Percentiles rank a stretch among this genome's conserved stretches.
phyloP scores from a whole-genome alignment of 2,113 vertebrate species.

The Odobenus rosmarus region DNA sequence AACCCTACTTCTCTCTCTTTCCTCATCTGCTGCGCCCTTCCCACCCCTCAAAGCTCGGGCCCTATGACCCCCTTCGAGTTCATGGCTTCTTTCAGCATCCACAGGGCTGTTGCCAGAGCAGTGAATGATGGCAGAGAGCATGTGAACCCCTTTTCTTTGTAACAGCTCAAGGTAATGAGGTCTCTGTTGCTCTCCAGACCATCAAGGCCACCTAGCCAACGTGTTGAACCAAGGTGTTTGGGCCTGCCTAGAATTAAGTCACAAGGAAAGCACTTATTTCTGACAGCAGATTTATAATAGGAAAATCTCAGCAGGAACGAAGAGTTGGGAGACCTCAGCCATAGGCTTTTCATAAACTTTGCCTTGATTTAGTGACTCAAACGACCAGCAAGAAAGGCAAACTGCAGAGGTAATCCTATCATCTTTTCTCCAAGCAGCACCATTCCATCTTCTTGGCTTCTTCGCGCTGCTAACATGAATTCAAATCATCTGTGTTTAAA shows the following conservation, averaged over 20 bases:
- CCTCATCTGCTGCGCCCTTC: too few relatives aligned
- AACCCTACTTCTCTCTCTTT: not conserved
- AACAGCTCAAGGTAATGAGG: constrained; percentile 83
- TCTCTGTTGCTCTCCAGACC: constrained; percentile 82
- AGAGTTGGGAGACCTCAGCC: constrained; percentile 87
- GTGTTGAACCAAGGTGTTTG: constrained; percentile 89
- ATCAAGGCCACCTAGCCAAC: constrained; percentile 80
- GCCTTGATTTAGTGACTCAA: constrained; percentile 88
- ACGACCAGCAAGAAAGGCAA: constrained; percentile 84
- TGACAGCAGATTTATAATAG: constrained; percentile 91
- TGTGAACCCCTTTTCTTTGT: constrained; percentile 80
- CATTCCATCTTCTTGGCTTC: constrained; percentile 89
- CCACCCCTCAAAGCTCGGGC: not conserved
- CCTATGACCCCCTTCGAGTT: not conserved
- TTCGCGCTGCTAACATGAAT: constrained; percentile 90
- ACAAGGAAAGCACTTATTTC: constrained; percentile 87
- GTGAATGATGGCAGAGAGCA: constrained; percentile 63
- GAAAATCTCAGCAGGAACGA: constrained; percentile 90
- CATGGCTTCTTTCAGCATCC: not conserved
- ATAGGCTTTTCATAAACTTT: constrained; percentile 92
- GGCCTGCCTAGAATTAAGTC: constrained; percentile 89
- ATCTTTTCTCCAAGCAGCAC: constrained; percentile 85
- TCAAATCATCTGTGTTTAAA: constrained; percentile 90
- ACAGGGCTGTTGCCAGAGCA: not conserved
- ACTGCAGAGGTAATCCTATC: constrained; percentile 91